Percentiles rank a stretch among this genome's conserved stretches.
Evolutionary conservation across 2,113 vertebrate species (phyloP).

Genomic region (Isichthys henryi): DNA sequence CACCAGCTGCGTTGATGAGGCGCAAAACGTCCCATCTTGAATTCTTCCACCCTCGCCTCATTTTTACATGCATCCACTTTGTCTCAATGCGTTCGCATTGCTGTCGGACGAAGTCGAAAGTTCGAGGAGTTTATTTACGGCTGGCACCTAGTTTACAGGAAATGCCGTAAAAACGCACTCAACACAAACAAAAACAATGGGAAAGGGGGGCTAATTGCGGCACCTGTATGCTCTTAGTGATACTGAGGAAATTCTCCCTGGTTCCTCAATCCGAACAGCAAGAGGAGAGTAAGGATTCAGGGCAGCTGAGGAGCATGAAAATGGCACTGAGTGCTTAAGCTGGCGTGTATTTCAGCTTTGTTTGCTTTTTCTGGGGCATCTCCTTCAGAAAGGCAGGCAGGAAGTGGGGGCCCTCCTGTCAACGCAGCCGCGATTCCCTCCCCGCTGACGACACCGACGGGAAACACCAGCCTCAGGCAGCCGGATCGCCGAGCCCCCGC

Average conservation of each 20-base stretch:
- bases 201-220: not conserved
- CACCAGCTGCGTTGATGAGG: not conserved
- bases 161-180: not conserved
- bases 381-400: not conserved
- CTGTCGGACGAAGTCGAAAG: not conserved
- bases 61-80: not conserved
- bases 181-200: not conserved
- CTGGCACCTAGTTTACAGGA: not conserved
- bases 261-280: not conserved
- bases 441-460: slow-evolving; percentile 13
- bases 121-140: not conserved
- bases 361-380: not conserved
- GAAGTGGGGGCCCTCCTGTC: not conserved
- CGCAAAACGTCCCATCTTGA: not conserved
- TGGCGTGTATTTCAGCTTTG: not conserved
- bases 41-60: not conserved
- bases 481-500: too few relatives aligned
- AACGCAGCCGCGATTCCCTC: not conserved
- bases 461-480: not conserved
- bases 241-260: not conserved
- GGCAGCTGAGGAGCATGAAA: not conserved
- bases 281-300: not conserved
- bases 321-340: not conserved
- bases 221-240: not conserved
- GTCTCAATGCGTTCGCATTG: not conserved